Evolutionary conservation across 2,888 invertebrate species (phyloP), one percentile per base, ranked within the genome.

Genomic region (Cataglyphis livida): DNA sequence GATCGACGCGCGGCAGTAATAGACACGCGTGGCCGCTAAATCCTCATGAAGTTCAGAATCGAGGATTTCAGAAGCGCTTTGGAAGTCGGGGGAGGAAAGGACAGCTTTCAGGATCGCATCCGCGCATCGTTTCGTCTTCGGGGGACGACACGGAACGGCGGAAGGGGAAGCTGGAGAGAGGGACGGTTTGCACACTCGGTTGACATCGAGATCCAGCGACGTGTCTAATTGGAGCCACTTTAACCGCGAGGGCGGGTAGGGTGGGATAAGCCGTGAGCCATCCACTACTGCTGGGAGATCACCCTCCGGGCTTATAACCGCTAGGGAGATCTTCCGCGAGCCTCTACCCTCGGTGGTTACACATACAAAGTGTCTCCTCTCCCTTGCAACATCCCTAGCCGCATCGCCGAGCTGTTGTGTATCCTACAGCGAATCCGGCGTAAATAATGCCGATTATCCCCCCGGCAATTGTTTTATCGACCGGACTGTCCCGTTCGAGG

Each of bases 391-490:
- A 54, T 51, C 74, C 59, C 81, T 51, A 41, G 21, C 70, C 51
- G 66, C 38, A 57, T n/a, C 84, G 83, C 85, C 78, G 74, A 84
- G 84, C 86, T 85, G 82, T 84, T 89, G 90, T 84, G 87, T 92
- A 92, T 92, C 92, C 92, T 87, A 88, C 90, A 88, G 92, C 91
- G 94, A 93, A 94, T 93, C 93, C 93, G 91, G 93, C 94, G 94
- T 94, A 94, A 94, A 94, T 94, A 94, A 94, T 93, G 92, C 93
- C 93, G 94, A 94, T 94, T 94, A 94, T 94, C 93, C 94, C 93
- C 92, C 91, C 92, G 94, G 94, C 93, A 94, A 94, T 94, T 94
- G 94, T 94, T 94, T 94, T 94, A 94, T 94, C 94, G 94, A 93
- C 89, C 89, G 89, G 88, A 84, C 87, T 85, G 89, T 87, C 89